Percentiles rank a stretch among this genome's conserved stretches.
These are phyloP conservation scores for Corythoichthys intestinalis DNA, from an alignment of 2,113 vertebrate species.

Conservation along the genomic window DNA sequence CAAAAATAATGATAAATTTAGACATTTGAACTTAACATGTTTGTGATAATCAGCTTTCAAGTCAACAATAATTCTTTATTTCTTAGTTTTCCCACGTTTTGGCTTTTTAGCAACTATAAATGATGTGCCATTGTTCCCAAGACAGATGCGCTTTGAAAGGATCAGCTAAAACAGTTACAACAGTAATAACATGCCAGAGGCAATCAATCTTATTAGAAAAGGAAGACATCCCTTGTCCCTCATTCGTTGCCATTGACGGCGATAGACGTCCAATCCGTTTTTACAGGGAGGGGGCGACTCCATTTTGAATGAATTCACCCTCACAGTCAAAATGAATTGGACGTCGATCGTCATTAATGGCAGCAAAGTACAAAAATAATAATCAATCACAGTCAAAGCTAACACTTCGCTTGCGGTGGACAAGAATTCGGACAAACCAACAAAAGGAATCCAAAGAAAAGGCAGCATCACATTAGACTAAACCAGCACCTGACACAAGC, in stretches of 20 bases:
- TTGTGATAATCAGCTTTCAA: not conserved
- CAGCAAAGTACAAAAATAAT: not conserved
- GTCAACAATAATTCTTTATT: slow-evolving; percentile 65
- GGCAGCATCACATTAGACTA: slow-evolving; percentile 30
- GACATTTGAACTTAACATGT: no score
- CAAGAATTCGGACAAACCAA: not conserved
- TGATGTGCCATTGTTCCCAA: slow-evolving; percentile 69
- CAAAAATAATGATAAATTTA: no score
- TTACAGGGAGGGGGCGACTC: no score
- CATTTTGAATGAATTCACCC: no score
- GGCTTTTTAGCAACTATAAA: slow-evolving; percentile 61
- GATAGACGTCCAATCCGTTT: no score
- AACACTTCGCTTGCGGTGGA: slow-evolving; percentile 15
- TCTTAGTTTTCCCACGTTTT: slow-evolving; percentile 53
- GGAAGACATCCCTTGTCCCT: slow-evolving; percentile 43
- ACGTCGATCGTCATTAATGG: no score
- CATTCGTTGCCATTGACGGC: no score
- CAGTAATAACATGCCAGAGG: slow-evolving; percentile 54
- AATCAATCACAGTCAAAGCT: slow-evolving; percentile 28
- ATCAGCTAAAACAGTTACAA: slow-evolving; percentile 60
- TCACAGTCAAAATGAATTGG: no score
- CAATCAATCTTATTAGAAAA: slow-evolving; percentile 49
- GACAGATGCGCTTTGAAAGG: slow-evolving; percentile 62
- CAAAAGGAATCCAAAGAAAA: slow-evolving; percentile 10
- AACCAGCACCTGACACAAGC: slow-evolving; percentile 13